Evolutionary conservation across 2,888 invertebrate genomes (phyloP), one percentile per base, ranked within the genome.

Genomic region (Diaprepes abbreviatus): DNA sequence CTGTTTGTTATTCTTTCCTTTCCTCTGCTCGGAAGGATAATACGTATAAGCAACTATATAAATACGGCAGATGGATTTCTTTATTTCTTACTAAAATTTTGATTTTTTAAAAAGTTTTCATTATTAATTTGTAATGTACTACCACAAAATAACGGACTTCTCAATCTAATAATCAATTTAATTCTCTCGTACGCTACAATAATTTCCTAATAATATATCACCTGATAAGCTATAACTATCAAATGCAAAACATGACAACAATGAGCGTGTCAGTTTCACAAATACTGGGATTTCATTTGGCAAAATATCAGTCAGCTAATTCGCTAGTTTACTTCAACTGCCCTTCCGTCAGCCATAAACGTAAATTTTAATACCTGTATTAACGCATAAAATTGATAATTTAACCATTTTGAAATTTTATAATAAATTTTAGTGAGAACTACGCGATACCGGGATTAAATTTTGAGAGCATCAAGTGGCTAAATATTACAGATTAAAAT

Each of bases 351-450:
- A 57, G 57, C 57, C 40, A 63, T 68, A 45, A 63, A 57, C 63
- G 68, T 68, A 68, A 63, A 68, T 68, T 68, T 68, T 63, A 68
- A 68, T 68, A 68, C 57, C 57, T 24, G 58, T 28, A 68, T 68
- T 68, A 68, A 63, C 31, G 63, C 16, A 57, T 63, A 50, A 66
- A 66, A 59, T 55, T n/a, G 48, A 28, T 14, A 50, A 28, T 28
- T 28, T 14, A 50, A 28, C 16, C 28, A 28, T 50, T 50, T 50
- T 12, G 12, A 12, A 45, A 24, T 5, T 45, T 45, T 45, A 24
- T 24, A 45, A 24, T 45, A 45, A 24, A 45, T 45, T 45, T 24
- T 24, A n/a, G 45, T 12, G 24, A 12, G 45, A 45, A 3, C 12
- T 45, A 17, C 40, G 1, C 10, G 12, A 45, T 12, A 24, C 6